Conservation (phyloP, 92 coral and sea anemone genomes). For the Bergia puertoricense region DNA sequence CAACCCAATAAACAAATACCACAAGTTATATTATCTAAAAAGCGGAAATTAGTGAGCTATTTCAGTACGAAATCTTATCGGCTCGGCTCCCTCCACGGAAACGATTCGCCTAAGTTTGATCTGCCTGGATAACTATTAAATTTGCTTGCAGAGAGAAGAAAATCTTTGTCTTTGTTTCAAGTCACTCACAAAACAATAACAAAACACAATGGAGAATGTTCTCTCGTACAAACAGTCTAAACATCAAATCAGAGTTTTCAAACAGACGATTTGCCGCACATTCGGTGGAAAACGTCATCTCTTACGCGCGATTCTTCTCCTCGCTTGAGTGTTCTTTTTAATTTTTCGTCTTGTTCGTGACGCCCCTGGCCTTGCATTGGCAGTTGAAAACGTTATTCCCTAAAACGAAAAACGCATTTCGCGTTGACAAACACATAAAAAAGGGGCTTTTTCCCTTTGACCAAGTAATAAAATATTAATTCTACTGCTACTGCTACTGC, state of each 20-base stretch:
- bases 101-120: too few species aligned
- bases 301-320: neutral
- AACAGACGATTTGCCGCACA: neutral
- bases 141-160: too few species aligned
- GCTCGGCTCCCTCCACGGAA: too few species aligned
- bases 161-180: too few species aligned
- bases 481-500: too few species aligned
- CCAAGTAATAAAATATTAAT: neutral
- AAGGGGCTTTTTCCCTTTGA: neutral
- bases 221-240: neutral
- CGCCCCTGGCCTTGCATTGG: conserved; percentile 60
- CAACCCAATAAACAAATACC: too few species aligned
- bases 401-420: conserved; percentile 30
- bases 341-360: conserved; percentile 42
- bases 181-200: too few species aligned
- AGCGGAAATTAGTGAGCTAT: too few species aligned
- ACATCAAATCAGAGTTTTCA: neutral
- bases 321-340: conserved; percentile 53
- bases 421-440: neutral
- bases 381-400: conserved; percentile 85
- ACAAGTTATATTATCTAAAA: too few species aligned
- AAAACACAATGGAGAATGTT: neutral
- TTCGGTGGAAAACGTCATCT: neutral
- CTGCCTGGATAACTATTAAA: too few species aligned
- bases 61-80: too few species aligned